Percentiles rank a stretch among this genome's conserved stretches.
Evolutionary conservation across 2,888 invertebrate genomes (phyloP).

Genomic region (Heliconius charithonia): DNA sequence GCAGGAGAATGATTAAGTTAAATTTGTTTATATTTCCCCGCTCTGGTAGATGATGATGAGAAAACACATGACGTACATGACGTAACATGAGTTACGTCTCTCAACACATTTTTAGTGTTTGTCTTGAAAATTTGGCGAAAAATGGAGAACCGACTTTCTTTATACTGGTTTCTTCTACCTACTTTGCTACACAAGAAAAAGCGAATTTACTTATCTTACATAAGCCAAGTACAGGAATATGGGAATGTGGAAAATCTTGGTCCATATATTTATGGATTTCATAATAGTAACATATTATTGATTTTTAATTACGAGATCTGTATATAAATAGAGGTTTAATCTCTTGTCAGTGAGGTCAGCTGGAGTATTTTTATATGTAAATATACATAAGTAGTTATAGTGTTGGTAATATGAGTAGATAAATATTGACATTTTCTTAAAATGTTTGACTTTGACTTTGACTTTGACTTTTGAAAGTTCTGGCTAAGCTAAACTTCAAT

Average conservation of each 20-base stretch:
- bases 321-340: constrained; percentile 19
- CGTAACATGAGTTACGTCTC: too few relatives aligned
- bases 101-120: too few relatives aligned
- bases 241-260: neutral
- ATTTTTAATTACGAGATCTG: constrained; percentile 7
- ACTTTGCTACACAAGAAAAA: neutral
- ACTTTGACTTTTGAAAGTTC: too few relatives aligned
- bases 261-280: neutral
- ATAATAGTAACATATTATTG: constrained; percentile 13
- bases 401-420: neutral
- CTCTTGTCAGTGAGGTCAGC: constrained; percentile 1
- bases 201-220: neutral
- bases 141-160: neutral
- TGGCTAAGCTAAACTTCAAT: too few relatives aligned
- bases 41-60: too few relatives aligned
- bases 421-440: neutral
- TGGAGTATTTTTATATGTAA: neutral
- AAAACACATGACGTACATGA: too few relatives aligned
- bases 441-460: too few relatives aligned
- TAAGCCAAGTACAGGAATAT: constrained; percentile 1
- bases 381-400: neutral
- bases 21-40: too few relatives aligned
- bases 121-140: neutral
- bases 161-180: neutral
- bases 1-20: too few relatives aligned